These are phyloP conservation scores for Brachionus paranguensis DNA, from an alignment of 1,140 invertebrate genomes.

Conservation along the genomic window DNA sequence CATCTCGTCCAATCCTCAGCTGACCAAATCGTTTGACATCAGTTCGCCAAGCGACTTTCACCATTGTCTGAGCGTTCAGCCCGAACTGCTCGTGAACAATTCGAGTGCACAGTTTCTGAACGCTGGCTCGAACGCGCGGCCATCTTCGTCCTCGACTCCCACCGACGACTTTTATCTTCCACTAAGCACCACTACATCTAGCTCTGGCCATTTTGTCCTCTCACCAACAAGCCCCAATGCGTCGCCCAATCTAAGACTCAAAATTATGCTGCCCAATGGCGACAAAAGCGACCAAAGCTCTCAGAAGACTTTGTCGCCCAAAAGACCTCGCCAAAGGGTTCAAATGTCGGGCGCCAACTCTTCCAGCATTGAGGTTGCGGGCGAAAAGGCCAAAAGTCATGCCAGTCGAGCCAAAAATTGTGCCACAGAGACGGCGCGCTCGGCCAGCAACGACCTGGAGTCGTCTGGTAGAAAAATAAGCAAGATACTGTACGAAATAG, in stretches of 20 bases:
- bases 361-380: background rate
- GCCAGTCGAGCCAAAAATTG: background rate
- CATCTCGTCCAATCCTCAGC: background rate
- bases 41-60: constrained; percentile 39
- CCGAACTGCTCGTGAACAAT: background rate
- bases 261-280: constrained; percentile 14
- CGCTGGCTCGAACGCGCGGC: background rate
- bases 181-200: background rate
- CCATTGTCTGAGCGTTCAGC: constrained; percentile 34
- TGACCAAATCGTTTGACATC: constrained; percentile 29
- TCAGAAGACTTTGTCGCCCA: background rate
- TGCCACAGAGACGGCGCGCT: background rate
- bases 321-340: background rate
- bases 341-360: background rate
- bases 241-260: constrained; percentile 9
- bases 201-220: background rate
- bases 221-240: background rate
- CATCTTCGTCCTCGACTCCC: background rate
- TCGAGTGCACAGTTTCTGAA: background rate
- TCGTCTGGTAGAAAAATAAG: background rate
- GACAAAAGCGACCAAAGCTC: background rate
- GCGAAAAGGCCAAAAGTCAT: background rate
- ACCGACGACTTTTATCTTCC: background rate
- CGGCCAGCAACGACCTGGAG: background rate
- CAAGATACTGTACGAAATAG: constrained; percentile 14